Evolutionary conservation across 2,797 vertebrate genomes (phyloP), one percentile per base, ranked within the genome.

Genomic region (Salarias fasciatus): DNA sequence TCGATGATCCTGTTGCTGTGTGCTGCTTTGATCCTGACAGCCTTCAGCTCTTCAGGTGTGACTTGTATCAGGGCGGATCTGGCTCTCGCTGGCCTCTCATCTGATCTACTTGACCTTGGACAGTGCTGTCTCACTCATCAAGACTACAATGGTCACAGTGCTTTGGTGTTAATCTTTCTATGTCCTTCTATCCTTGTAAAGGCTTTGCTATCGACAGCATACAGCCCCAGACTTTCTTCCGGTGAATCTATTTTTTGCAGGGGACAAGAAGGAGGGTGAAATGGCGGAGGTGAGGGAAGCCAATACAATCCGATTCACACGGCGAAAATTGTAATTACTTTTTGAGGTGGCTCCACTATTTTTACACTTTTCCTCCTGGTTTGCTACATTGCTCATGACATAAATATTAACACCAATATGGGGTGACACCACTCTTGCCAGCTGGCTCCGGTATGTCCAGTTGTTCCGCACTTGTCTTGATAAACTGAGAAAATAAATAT

Each of bases 61-160:
- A 5, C 55, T 45, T 47, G 35, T 64, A 68, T 75, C 62, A 10
- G 45, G 63, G 51, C 48, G 18, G 47, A 72, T 58, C 59, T 43
- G 42, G 31, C 46, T 51, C 41, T 3, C 45, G 11, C 69, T 45
- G 60, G 24, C 60, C 60, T 44, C 63, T 62, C 68, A 37, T 79
- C 75, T 68, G 54, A 80, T 77, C 65, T 52, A 4, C 30, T 68
- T 49, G 60, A 85, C 76, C 69, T 72, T 68, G 67, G 61, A 55
- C 47, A 54, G 14, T 10, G 67, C 55, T 69, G 45, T 75, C 62
- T 77, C 24, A 29, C 46, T 72, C 40, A 30, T 35, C 18, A 63
- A 58, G 60, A 56, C 38, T 42, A 42, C 35, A 47, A 11, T 49
- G 35, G 63, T 63, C 63, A 70, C 51, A 61, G 72, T 30, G 28